Evolutionary conservation across 2,888 invertebrate genomes (phyloP), one percentile per base, ranked within the genome.

Genomic region (Itoplectis maculator): DNA sequence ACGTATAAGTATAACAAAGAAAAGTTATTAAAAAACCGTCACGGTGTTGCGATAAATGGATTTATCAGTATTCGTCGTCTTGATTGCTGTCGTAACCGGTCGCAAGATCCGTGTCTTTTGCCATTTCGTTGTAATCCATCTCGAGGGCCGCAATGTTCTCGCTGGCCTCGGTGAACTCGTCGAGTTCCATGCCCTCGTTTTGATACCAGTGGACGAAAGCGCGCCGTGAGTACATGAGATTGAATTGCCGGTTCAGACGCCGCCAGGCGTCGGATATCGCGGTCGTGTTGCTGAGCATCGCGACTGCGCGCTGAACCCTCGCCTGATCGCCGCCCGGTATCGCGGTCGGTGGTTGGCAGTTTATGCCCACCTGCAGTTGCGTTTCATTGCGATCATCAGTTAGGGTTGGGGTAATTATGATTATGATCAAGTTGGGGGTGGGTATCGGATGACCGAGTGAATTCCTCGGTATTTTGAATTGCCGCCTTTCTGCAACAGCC

Each of bases 281-380:
- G 6, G 95, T 95, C 23, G 95, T 95, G 91, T 95, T 95, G 87
- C 94, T 94, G 83, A 95, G 89, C 94, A 95, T 95, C 91, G 95
- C 95, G 29, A 95, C 94, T 40, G 95, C 94, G 54, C 95, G 92
- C 47, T 93, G 93, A 11, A 94, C 94, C 88, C 93, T 93, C 68
- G 94, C 94, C 83, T 93, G 87, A 86, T 93, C 93, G n/a, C 92
- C 92, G 7, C 92, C 92, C 1, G 94, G 94, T 15, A 94, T 93
- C 42, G 92, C 93, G 20, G 94, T 94, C 4, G 95, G 94, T 13
- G 93, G 92, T 86, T 94, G 93, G 84, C 93, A 93, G 85, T 93
- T 92, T 82, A 93, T 92, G 29, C 93, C 93, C 35, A 93, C 92
- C 92, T 92, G 73, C 23, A 56, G 45, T 37, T 7, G n/a, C 1